A percentile compares a stretch with the other conserved stretches of the same genome.
Evolutionary conservation across 1,140 invertebrate genomes (phyloP).

Genomic region (Polypedilum vanderplanki): DNA sequence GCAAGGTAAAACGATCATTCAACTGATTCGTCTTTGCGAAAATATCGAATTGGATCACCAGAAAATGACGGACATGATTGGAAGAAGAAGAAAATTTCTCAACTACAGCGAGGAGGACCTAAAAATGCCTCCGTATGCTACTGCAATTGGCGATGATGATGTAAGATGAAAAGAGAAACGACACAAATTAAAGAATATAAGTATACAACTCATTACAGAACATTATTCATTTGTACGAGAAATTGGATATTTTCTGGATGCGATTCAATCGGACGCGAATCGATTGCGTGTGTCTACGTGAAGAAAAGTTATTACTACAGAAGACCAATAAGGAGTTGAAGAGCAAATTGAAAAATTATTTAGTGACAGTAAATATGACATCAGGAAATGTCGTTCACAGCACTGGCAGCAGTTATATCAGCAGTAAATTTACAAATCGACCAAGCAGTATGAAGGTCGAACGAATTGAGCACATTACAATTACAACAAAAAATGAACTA

Average conservation of each 20-base stretch:
- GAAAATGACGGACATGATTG: not conserved
- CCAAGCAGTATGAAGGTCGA: slow-evolving; percentile 43
- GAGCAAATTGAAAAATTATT: slow-evolving; percentile 37
- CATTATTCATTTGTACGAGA: slow-evolving; percentile 10
- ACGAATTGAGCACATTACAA: slow-evolving; percentile 35
- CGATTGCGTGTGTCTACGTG: slow-evolving; percentile 39
- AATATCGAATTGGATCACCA: slow-evolving; percentile 8
- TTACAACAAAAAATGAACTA: slow-evolving; percentile 31
- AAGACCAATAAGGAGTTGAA: slow-evolving; percentile 38
- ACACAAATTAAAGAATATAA: slow-evolving; percentile 2
- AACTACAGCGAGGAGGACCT: not conserved
- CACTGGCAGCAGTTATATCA: not conserved
- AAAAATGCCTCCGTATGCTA: not conserved
- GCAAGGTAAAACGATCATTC: not conserved
- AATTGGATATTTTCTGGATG: slow-evolving; percentile 41
- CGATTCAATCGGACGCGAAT: slow-evolving; percentile 41
- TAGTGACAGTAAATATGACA: slow-evolving; percentile 39
- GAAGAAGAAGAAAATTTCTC: not conserved
- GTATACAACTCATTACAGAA: not conserved
- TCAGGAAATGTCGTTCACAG: slow-evolving; percentile 38
- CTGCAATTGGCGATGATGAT: not conserved
- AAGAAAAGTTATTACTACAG: slow-evolving; percentile 38
- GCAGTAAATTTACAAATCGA: slow-evolving; percentile 28
- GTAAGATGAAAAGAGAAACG: not conserved
- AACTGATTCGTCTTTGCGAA: slow-evolving; percentile 1